These are phyloP conservation scores for Muscicapa adusta DNA, from an alignment of 2,113 vertebrate genomes.

Conservation along the genomic window DNA sequence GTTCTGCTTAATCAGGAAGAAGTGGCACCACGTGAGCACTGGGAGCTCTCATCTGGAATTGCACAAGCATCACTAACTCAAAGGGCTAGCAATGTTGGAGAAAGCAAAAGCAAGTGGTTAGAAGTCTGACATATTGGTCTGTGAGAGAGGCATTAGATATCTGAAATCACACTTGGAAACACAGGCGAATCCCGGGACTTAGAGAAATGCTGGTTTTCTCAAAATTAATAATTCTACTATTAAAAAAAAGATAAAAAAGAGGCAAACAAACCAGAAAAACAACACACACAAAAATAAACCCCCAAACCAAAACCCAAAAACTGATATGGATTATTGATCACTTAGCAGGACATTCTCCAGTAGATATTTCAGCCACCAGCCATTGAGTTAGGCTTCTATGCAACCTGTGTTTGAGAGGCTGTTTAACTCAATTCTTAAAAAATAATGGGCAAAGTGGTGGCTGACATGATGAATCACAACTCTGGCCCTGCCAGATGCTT, in stretches of 20 bases:
- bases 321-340: background rate
- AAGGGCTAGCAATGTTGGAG: conserved; percentile 42
- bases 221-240: background rate
- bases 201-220: background rate
- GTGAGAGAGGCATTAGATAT: background rate
- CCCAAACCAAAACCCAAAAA: background rate
- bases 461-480: background rate
- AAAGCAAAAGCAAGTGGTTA: conserved; percentile 23
- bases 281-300: background rate
- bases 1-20: conserved; percentile 77
- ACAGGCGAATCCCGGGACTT: background rate
- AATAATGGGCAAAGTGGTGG: background rate
- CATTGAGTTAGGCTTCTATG: background rate
- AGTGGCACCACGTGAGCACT: conserved; percentile 59
- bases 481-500: background rate
- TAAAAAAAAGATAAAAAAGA: background rate
- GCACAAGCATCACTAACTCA: conserved; percentile 65
- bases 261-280: background rate
- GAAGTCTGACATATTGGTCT: background rate
- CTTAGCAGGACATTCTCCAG: background rate
- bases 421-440: background rate
- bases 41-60: conserved; percentile 55
- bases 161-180: background rate
- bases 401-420: background rate
- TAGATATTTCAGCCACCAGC: background rate